phyloP scores from a whole-genome alignment of 2,797 vertebrate genomes.

The Muscicapa comitata region DNA sequence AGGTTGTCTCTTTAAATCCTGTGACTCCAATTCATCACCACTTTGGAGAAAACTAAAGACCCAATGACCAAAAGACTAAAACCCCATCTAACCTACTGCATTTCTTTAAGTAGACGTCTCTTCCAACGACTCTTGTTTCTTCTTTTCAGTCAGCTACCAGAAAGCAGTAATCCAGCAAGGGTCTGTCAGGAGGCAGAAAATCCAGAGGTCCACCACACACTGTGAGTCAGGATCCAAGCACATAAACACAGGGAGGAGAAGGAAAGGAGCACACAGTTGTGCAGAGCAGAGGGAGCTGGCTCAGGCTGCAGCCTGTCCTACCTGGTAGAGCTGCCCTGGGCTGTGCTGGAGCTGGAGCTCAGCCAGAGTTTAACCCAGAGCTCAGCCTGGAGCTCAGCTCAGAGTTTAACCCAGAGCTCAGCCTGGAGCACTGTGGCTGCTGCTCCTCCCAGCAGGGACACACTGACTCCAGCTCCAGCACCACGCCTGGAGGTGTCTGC shows the following conservation, averaged over 20 bases:
- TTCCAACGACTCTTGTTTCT: not conserved
- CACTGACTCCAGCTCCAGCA: rapidly evolving
- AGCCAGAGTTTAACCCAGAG: not conserved
- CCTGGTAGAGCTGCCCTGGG: not conserved
- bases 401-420: no score
- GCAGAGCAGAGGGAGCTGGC: not conserved
- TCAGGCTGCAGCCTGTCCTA: not conserved
- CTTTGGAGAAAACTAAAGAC: not conserved
- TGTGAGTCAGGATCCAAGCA: not conserved
- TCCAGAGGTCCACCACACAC: not conserved
- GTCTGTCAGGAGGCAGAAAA: not conserved
- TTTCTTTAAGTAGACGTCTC: not conserved
- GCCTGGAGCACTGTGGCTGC: no score
- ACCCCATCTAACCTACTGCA: not conserved
- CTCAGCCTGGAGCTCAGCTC: not conserved
- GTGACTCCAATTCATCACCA: not conserved
- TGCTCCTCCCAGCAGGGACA: not conserved
- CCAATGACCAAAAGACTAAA: not conserved
- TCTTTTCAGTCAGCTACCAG: not conserved
- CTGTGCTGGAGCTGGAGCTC: not conserved
- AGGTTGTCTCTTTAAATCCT: not conserved
- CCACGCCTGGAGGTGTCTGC: rapidly evolving
- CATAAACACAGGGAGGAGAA: no score
- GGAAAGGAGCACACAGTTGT: rapidly evolving
- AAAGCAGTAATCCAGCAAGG: not conserved